Percentiles rank a stretch among this genome's conserved stretches.
phyloP scores from a whole-genome alignment of 2,797 vertebrate genomes.

The Myiotriccus ornatus region DNA sequence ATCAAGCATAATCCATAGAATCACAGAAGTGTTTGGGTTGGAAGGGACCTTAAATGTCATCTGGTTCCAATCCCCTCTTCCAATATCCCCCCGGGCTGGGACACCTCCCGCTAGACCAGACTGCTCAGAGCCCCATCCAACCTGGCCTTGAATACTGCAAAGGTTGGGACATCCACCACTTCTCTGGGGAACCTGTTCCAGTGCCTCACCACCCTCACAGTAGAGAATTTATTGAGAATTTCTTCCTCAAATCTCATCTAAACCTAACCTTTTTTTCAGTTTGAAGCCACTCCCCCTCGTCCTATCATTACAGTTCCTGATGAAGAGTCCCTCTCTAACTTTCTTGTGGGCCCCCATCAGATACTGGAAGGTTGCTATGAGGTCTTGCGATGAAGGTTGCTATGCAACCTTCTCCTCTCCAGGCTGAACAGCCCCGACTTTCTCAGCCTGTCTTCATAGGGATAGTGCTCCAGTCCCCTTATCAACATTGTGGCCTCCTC shows the following conservation, averaged over 20 bases:
- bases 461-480: background rate
- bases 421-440: background rate
- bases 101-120: background rate
- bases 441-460: background rate
- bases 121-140: background rate
- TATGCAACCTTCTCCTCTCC: background rate
- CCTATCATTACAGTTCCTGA: background rate
- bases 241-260: background rate
- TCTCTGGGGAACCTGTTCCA: background rate
- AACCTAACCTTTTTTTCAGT: background rate
- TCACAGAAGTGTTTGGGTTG: background rate
- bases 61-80: background rate
- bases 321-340: background rate
- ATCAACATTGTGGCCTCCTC: background rate
- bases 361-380: background rate
- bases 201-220: background rate
- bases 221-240: background rate
- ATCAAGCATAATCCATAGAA: background rate
- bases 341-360: background rate
- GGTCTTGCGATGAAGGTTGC: background rate
- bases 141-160: background rate
- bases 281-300: no score
- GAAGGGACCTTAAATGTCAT: background rate
- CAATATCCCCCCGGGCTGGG: no score
- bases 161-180: background rate